These are phyloP conservation scores for Tadarida brasiliensis DNA, from an alignment of 2,797 vertebrate species.

Conservation along the genomic window DNA sequence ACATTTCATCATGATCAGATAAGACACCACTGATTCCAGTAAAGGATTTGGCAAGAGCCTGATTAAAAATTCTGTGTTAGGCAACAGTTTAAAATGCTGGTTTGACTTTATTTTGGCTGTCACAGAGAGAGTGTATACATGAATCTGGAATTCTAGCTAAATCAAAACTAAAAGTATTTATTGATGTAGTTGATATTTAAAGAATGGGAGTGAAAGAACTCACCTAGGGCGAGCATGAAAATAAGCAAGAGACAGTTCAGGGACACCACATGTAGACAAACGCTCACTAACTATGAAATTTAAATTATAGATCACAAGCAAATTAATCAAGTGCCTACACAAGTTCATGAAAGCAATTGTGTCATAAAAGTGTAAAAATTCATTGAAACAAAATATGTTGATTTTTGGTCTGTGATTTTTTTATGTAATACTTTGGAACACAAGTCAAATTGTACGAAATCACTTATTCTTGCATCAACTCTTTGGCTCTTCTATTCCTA, in stretches of 20 bases:
- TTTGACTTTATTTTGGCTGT: background rate
- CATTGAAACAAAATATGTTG: background rate
- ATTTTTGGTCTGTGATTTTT: background rate
- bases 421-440: background rate
- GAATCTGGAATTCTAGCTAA: background rate
- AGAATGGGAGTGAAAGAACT: background rate
- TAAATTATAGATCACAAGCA: background rate
- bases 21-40: background rate
- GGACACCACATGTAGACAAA: background rate
- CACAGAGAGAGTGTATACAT: background rate
- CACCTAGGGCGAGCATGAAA: background rate
- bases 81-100: background rate
- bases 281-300: background rate
- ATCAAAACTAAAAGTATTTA: background rate
- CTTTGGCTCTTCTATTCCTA: background rate
- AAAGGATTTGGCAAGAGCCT: background rate
- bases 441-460: background rate
- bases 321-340: background rate
- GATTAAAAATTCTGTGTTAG: slow-evolving; percentile 18
- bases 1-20: background rate
- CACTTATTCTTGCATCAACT: background rate
- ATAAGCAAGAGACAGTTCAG: background rate
- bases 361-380: background rate
- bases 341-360: background rate
- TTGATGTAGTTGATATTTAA: background rate